Evolutionary conservation across 2,888 invertebrate genomes (phyloP).

Genomic region (Agonum fuliginosum): DNA sequence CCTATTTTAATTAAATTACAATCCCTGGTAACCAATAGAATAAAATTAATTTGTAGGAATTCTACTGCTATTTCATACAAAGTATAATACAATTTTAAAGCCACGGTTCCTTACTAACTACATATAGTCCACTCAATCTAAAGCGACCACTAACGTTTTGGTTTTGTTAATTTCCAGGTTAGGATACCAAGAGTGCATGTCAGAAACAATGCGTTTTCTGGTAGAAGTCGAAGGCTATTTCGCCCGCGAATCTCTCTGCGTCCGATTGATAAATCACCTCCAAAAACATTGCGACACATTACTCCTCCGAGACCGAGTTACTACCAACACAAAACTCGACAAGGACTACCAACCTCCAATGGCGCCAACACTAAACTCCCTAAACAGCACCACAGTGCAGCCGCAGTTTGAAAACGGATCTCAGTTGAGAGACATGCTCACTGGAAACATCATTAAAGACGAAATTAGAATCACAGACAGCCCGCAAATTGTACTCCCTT

Average conservation of each 20-base stretch:
- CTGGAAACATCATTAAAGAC: slow-evolving; percentile 62
- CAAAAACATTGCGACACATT: slow-evolving; percentile 87
- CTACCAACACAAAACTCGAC: slow-evolving; percentile 44
- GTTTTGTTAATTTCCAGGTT: slow-evolving; percentile 71
- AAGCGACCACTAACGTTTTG: too few species aligned
- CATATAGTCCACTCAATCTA: too few species aligned
- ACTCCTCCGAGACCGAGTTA: slow-evolving; percentile 65
- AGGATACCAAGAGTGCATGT: slow-evolving; percentile 93
- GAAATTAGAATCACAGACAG: slow-evolving; percentile 31
- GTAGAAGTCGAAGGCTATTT: slow-evolving; percentile 89
- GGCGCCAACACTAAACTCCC: slow-evolving; percentile 5
- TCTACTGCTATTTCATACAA: too few species aligned
- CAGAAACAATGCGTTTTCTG: slow-evolving; percentile 92
- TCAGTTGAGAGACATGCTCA: slow-evolving; percentile 72
- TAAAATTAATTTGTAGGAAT: too few species aligned
- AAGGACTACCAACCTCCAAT: slow-evolving; percentile 40
- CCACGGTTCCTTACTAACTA: too few species aligned
- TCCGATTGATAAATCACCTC: slow-evolving; percentile 87
- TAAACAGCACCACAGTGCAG: slow-evolving; percentile 37
- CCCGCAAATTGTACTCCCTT: slow-evolving; percentile 30
- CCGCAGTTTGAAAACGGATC: slow-evolving; percentile 67
- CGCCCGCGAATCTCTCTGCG: slow-evolving; percentile 87
- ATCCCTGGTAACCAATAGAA: too few species aligned
- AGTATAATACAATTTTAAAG: too few species aligned
- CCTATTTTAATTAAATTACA: too few species aligned